phyloP scores from a whole-genome alignment of 2,888 invertebrate species.

The Rotaria magnacalcarata region DNA sequence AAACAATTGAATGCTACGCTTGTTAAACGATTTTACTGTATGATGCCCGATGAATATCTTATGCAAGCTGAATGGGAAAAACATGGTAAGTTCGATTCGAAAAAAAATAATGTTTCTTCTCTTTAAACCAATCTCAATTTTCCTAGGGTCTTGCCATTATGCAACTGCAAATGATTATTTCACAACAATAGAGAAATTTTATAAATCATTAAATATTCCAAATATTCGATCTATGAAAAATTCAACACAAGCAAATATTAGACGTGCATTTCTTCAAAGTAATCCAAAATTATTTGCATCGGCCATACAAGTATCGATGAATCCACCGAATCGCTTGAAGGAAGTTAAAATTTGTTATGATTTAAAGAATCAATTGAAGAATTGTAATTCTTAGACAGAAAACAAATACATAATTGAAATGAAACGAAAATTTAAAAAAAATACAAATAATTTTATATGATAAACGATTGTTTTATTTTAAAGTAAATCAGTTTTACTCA shows the following conservation, averaged over 20 bases:
- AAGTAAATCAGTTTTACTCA: neutral
- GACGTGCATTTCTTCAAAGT: neutral
- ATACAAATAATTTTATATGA: neutral
- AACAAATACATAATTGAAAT: neutral
- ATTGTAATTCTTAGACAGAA: neutral
- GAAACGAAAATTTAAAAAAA: too few relatives aligned
- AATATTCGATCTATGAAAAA: neutral
- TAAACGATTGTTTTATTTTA: neutral
- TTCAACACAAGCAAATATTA: neutral
- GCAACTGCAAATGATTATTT: neutral
- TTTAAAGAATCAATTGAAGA: neutral
- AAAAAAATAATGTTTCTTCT: neutral
- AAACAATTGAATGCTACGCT: neutral
- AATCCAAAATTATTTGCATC: slow-evolving; percentile 1
- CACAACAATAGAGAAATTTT: neutral
- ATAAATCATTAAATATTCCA: neutral
- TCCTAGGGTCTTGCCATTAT: neutral
- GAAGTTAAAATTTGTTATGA: slow-evolving; percentile 5
- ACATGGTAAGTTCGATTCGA: neutral
- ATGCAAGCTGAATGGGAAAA: slow-evolving; percentile 28
- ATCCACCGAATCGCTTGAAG: neutral
- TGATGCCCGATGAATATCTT: slow-evolving; percentile 34
- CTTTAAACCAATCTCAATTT: neutral
- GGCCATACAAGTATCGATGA: neutral
- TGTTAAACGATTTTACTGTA: neutral